Base-by-base conservation (phyloP, 1,140 invertebrate species). In the Formica selysi region DNA sequence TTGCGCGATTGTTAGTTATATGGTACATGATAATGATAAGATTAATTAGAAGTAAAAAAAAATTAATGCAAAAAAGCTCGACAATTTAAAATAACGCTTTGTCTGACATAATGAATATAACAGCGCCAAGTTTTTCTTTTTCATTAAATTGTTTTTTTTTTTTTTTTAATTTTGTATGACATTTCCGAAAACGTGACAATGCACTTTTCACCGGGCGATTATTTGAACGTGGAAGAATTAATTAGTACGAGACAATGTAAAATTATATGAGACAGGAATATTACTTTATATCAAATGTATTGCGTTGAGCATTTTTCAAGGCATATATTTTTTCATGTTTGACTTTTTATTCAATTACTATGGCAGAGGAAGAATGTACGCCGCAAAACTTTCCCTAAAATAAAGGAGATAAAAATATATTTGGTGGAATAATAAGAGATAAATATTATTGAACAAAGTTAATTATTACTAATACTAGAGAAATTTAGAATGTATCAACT, bases 271-370 rank as follows among this genome's bases (percentile, higher is more conserved):
- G 6, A 16, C 5, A 44, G 6, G 22, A 29, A n/a, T 16, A 16
- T 7, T 76, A 5, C 11, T 6, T 76, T 4, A 29, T 76, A 22
- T 64, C 41, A n/a, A n/a, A n/a, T 59, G 4, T 10, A 32, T 32
- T 5, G 5, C 19, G 32, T 19, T 65, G 19, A 78, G 8, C 41
- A 41, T 78, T 78, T 78, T 78, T 38, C 38, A 44, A 76, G 44
- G 36, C 36, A 32, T 44, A 19, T n/a, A 1, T 41, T 62, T 29
- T 51, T 38, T 19, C 6, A 62, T 29, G 19, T 32, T 5, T 0
- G 19, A 76, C 6, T 62, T 78, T 32, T 78, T 48, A 59, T 65
- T 79, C 41, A 3, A 19, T 36, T 22, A 26, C 29, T 22, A 44
- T n/a, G 16, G 48, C 48, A 19, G 48, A 51, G 4, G 4, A 51